phyloP scores from a whole-genome alignment of 2,113 vertebrate species.

The Promerops cafer region DNA sequence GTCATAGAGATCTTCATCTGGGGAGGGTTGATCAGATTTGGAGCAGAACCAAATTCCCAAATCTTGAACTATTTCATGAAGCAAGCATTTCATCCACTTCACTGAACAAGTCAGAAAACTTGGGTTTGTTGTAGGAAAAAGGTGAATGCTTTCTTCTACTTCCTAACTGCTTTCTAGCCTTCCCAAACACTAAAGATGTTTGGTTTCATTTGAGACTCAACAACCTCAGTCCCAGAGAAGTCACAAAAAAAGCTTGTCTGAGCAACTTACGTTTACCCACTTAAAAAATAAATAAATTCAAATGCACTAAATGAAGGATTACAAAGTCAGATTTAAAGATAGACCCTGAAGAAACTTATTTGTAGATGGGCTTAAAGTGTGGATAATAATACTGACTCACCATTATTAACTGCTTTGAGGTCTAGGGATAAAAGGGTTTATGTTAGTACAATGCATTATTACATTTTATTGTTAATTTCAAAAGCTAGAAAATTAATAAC shows the following conservation, averaged over 20 bases:
- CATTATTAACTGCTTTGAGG: slow-evolving; percentile 47
- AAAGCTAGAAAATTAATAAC: slow-evolving; percentile 21
- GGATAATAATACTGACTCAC: slow-evolving; percentile 54
- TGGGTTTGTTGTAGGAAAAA: background rate
- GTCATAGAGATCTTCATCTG: background rate
- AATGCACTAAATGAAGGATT: slow-evolving; percentile 22
- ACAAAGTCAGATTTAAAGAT: slow-evolving; percentile 45
- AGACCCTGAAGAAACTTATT: slow-evolving; percentile 51
- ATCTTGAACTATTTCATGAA: background rate
- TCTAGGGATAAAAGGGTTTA: slow-evolving; percentile 47
- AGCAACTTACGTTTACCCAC: slow-evolving; percentile 5
- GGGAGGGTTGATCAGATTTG: background rate
- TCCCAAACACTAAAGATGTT: background rate
- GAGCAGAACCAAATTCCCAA: background rate
- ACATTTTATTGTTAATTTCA: slow-evolving; percentile 50
- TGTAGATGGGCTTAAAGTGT: slow-evolving; percentile 48
- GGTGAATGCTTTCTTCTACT: background rate
- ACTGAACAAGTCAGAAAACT: background rate
- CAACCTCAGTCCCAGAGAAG: background rate
- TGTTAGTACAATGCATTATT: slow-evolving; percentile 28
- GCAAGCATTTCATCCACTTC: background rate
- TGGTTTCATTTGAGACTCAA: background rate
- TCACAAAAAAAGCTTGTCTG: slow-evolving; percentile 20
- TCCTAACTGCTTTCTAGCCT: background rate
- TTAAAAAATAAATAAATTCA: slow-evolving; percentile 39